Percentiles rank a stretch among this genome's conserved stretches.
Conservation (phyloP, 2,113 vertebrate genomes). For the Triplophysa siluroides region DNA sequence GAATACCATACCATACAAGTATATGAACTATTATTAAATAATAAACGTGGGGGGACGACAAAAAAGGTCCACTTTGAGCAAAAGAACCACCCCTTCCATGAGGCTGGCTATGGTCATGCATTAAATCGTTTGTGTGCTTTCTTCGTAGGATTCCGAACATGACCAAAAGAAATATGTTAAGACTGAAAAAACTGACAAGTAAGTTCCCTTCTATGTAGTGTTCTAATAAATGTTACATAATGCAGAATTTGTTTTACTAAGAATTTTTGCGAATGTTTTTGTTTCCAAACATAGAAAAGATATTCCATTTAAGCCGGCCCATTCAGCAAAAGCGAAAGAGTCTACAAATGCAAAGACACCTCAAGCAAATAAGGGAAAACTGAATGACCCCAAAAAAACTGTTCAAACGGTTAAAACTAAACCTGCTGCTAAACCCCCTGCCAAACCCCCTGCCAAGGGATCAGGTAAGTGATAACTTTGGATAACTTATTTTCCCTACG, state of each 20-base stretch:
- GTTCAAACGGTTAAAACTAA: neutral
- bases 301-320: neutral
- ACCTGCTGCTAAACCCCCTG: constrained; percentile 31
- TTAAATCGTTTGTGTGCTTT: neutral
- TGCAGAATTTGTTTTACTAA: too few species aligned
- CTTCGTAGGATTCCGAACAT: constrained; percentile 28
- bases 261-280: neutral
- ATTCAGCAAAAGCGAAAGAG: neutral
- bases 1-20: too few species aligned
- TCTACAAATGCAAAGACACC: constrained; percentile 11
- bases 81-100: too few species aligned
- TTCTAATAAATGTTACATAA: neutral
- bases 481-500: neutral
- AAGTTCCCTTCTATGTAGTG: constrained; percentile 17
- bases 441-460: constrained; percentile 31
- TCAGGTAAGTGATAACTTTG: constrained; percentile 25
- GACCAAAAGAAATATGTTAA: constrained; percentile 8
- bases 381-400: neutral
- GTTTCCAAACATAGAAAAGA: constrained; percentile 33
- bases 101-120: too few species aligned
- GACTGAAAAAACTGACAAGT: constrained; percentile 44
- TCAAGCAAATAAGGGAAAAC: neutral
- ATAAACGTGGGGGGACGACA: too few species aligned
- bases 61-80: too few species aligned
- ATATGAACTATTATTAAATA: too few species aligned